A percentile compares a stretch with the other conserved stretches of the same genome.
These are phyloP conservation scores for Lymantria monacha DNA, from an alignment of 2,888 invertebrate species.

Conservation along the genomic window DNA sequence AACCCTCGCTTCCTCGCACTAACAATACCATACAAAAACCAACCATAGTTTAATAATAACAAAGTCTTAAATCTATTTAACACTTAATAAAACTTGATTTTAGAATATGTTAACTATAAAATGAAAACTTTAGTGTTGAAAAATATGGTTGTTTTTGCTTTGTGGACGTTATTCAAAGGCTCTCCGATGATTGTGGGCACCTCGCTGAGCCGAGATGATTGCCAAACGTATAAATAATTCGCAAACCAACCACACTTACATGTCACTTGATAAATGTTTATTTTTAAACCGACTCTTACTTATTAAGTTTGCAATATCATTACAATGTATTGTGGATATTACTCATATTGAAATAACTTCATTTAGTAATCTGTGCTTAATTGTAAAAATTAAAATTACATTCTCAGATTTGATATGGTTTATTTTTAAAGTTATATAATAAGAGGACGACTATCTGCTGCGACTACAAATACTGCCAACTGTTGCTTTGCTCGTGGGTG, in stretches of 20 bases:
- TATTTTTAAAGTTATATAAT: too few relatives aligned
- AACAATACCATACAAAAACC: slow-evolving; percentile 17
- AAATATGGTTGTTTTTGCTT: slow-evolving; percentile 10
- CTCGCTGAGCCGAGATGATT: slow-evolving; percentile 40
- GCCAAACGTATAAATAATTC: slow-evolving; percentile 37
- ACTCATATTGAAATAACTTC: too few relatives aligned
- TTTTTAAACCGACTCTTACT: slow-evolving; percentile 30
- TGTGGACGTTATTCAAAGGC: slow-evolving; percentile 14
- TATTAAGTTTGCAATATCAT: slow-evolving; percentile 23
- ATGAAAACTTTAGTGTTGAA: slow-evolving; percentile 32
- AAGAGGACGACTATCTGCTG: too few relatives aligned
- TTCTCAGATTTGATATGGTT: too few relatives aligned
- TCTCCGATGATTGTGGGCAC: slow-evolving; percentile 22
- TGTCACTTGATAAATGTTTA: slow-evolving; percentile 32
- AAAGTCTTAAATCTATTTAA: slow-evolving; percentile 7
- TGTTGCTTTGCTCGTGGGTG: too few relatives aligned
- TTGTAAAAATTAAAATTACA: too few relatives aligned
- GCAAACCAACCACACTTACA: slow-evolving; percentile 34
- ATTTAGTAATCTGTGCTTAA: too few relatives aligned
- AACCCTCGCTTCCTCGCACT: slow-evolving; percentile 39
- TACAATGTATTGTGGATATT: background rate
- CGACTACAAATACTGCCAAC: too few relatives aligned
- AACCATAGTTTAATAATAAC: slow-evolving; percentile 8
- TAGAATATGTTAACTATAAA: slow-evolving; percentile 7
- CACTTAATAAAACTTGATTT: slow-evolving; percentile 13